These are phyloP conservation scores for Drosophila paulistorum DNA, from an alignment of 1,140 invertebrate species.

Conservation along the genomic window DNA sequence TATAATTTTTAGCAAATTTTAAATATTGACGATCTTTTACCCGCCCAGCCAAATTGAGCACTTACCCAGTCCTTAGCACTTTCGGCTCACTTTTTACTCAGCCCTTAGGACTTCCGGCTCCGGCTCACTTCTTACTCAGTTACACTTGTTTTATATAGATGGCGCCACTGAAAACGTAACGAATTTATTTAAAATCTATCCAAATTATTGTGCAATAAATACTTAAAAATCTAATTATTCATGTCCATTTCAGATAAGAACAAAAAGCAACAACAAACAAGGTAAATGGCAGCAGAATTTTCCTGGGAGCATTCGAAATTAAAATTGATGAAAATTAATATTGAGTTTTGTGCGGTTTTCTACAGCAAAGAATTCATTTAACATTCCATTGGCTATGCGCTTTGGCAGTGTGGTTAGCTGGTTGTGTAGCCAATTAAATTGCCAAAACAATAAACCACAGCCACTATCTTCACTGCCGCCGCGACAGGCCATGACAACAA, in stretches of 20 bases:
- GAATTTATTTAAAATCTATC: not conserved
- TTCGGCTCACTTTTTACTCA: too few species aligned
- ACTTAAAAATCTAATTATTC: not conserved
- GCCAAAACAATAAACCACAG: constrained; percentile 87
- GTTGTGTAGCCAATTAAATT: constrained; percentile 88
- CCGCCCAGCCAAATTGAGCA: too few species aligned
- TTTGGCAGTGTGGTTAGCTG: constrained; percentile 99
- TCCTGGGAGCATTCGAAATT: not conserved
- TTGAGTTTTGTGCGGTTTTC: not conserved
- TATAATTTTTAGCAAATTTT: too few species aligned
- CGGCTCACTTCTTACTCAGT: too few species aligned
- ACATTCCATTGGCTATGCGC: constrained; percentile 84
- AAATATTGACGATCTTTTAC: too few species aligned
- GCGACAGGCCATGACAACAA: constrained; percentile 84
- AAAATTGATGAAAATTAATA: not conserved
- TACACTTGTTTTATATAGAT: not conserved
- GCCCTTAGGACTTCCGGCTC: too few species aligned
- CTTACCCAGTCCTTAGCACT: too few species aligned
- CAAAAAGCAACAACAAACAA: not conserved
- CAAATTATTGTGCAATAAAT: too few species aligned
- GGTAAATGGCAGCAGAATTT: not conserved
- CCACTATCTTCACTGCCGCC: constrained; percentile 97
- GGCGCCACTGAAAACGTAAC: not conserved
- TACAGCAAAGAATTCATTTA: not conserved
- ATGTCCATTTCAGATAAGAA: not conserved